These are phyloP conservation scores for Mythimna impura DNA, from an alignment of 2,888 invertebrate species.

Conservation along the genomic window DNA sequence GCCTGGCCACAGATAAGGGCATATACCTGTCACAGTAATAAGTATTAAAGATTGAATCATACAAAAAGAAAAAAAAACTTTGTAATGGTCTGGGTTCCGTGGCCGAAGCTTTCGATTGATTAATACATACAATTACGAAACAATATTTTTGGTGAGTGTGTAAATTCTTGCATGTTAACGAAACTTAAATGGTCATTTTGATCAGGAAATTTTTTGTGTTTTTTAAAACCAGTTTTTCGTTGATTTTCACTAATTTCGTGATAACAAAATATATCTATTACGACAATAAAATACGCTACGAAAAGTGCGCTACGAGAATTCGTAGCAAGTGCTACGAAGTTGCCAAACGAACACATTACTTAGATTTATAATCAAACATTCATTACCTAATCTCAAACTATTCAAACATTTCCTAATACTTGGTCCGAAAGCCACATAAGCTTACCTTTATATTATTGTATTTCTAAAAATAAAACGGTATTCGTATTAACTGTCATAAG, in stretches of 20 bases:
- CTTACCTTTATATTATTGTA: constrained; percentile 67
- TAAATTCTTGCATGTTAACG: background rate
- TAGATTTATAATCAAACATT: constrained; percentile 2
- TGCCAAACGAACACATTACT: background rate
- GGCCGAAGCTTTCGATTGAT: constrained; percentile 47
- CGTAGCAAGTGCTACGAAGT: constrained; percentile 39
- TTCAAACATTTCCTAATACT: constrained; percentile 17
- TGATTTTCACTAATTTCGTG: background rate
- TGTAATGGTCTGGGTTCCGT: constrained; percentile 71
- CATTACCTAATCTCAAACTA: background rate
- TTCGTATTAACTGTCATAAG: constrained; percentile 75
- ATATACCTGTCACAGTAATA: constrained; percentile 85
- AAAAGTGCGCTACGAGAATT: constrained; percentile 29
- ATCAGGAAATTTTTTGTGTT: background rate
- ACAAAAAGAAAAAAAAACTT: constrained; percentile 68
- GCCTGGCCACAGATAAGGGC: constrained; percentile 81
- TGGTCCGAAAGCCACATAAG: constrained; percentile 53
- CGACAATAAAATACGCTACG: background rate
- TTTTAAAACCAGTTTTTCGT: background rate
- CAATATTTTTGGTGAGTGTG: constrained; percentile 25
- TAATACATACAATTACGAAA: constrained; percentile 33
- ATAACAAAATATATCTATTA: background rate
- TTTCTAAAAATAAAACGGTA: constrained; percentile 73
- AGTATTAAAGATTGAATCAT: constrained; percentile 80
- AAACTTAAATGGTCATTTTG: background rate